Percentiles rank a stretch among this genome's conserved stretches.
Evolutionary conservation across 1,140 invertebrate species (phyloP).

Genomic region (Lasaia peninsularis): DNA sequence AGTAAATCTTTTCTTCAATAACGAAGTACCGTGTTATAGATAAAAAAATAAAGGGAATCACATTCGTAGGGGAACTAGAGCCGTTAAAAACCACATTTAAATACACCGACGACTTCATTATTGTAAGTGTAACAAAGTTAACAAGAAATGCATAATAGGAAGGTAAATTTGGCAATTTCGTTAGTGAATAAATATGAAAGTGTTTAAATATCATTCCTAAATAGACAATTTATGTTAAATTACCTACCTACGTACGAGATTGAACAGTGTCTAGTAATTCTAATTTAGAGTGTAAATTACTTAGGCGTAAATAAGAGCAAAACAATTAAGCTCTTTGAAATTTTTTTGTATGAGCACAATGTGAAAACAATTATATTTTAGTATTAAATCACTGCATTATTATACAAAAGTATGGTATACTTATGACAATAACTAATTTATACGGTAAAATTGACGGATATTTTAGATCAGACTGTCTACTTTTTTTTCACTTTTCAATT

Average conservation of each 20-base stretch:
- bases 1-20: not conserved
- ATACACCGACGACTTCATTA: conserved; percentile 15
- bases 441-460: no score
- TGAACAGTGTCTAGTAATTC: conserved; percentile 36
- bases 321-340: not conserved
- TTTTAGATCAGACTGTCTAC: no score
- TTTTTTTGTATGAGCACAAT: not conserved
- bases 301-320: not conserved
- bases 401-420: not conserved
- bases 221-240: conserved; percentile 35
- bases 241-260: conserved; percentile 57
- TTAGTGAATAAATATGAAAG: conserved; percentile 58
- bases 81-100: conserved; percentile 14
- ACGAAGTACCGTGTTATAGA: no score
- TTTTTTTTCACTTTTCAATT: no score
- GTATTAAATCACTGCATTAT: not conserved
- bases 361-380: not conserved
- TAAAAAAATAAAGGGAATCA: no score
- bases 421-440: no score
- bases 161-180: conserved; percentile 65
- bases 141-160: conserved; percentile 54
- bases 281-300: conserved; percentile 10
- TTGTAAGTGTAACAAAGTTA: conserved; percentile 50
- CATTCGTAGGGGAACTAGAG: not conserved
- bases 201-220: conserved; percentile 15